Evolutionary conservation across 2,888 invertebrate genomes (phyloP).

Genomic region (Capitulum mitella): DNA sequence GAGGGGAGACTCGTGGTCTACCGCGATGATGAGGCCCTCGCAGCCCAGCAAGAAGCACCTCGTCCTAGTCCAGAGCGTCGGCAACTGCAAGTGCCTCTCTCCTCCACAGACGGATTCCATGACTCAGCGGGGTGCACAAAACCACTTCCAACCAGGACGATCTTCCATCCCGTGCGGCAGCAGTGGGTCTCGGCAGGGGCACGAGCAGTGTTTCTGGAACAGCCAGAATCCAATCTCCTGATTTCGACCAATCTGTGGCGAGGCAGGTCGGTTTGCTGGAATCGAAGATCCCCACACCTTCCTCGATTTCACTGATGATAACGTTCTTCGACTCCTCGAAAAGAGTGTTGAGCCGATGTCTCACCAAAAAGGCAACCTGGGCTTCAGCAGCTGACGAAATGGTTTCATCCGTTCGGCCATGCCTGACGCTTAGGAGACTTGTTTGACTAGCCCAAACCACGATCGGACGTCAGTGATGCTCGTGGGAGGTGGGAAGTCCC

Average conservation of each 20-base stretch:
- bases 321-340: conserved; percentile 28
- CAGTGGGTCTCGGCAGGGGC: not conserved
- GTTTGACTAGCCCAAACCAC: conserved; percentile 30
- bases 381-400: conserved; percentile 24
- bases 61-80: not conserved
- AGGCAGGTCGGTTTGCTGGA: conserved; percentile 14
- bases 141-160: not conserved
- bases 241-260: conserved; percentile 26
- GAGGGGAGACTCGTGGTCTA: not conserved
- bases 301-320: not conserved
- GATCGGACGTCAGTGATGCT: conserved; percentile 26
- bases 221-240: conserved; percentile 27
- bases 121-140: not conserved
- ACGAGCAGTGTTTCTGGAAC: conserved; percentile 26
- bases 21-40: not conserved
- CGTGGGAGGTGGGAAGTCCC: conserved; percentile 22
- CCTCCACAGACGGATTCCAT: not conserved
- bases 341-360: not conserved
- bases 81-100: not conserved
- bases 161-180: not conserved
- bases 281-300: conserved; percentile 11
- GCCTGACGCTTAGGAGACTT: conserved; percentile 28
- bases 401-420: conserved; percentile 13
- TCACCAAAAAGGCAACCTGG: conserved; percentile 8
- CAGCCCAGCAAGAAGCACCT: not conserved